Evolutionary conservation across 2,113 vertebrate species (phyloP).

Genomic region (Suncus etruscus): DNA sequence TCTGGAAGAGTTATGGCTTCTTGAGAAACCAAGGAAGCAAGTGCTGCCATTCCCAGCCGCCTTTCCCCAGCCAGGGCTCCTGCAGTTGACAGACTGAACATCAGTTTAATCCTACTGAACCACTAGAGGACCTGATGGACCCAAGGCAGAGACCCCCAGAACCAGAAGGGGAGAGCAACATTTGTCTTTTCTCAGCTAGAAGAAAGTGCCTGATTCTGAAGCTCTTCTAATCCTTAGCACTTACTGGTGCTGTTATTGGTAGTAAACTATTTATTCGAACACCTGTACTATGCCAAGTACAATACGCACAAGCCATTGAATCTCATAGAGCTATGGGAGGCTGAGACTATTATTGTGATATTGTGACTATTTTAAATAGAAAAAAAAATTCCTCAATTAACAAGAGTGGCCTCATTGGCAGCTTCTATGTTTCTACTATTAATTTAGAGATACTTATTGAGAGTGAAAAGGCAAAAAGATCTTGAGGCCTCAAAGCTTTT

Average conservation of each 20-base stretch:
- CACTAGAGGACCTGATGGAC: background rate
- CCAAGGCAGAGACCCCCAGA: background rate
- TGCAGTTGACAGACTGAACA: background rate
- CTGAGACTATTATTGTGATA: background rate
- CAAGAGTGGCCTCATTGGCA: background rate
- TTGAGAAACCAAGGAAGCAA: conserved; percentile 63
- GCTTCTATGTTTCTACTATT: background rate
- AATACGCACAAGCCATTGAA: background rate
- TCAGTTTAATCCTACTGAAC: background rate
- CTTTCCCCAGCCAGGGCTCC: background rate
- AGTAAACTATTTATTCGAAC: background rate
- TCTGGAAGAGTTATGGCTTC: conserved; percentile 76
- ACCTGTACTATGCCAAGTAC: background rate
- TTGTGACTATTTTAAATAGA: background rate
- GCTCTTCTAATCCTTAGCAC: background rate
- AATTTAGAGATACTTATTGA: background rate
- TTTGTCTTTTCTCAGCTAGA: background rate
- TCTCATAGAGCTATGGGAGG: background rate
- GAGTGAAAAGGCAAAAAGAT: background rate
- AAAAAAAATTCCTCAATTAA: background rate
- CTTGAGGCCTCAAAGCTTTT: background rate
- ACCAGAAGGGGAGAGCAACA: background rate
- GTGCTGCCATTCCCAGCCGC: background rate
- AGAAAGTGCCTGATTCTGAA: background rate
- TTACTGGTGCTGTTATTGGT: background rate